Evolutionary conservation across 2,113 vertebrate species (phyloP).

Genomic region (Isurus oxyrinchus): DNA sequence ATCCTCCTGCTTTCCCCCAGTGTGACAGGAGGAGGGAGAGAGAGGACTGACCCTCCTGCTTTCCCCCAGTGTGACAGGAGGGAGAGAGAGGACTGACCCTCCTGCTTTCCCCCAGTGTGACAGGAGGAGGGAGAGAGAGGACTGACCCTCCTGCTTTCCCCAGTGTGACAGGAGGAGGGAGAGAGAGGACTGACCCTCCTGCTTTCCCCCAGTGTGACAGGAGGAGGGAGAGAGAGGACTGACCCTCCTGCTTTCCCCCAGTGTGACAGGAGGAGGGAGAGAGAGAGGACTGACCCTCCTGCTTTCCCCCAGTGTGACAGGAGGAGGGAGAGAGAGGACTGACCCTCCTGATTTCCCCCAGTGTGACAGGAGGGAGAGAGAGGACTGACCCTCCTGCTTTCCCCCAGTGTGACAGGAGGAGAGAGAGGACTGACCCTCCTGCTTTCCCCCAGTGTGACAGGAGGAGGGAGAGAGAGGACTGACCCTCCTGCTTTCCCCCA

Average conservation of each 20-base stretch:
- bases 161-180: too few species aligned
- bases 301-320: slow-evolving; percentile 44
- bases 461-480: too few species aligned
- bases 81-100: too few species aligned
- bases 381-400: slow-evolving; percentile 35
- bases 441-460: too few species aligned
- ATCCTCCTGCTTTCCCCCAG: slow-evolving; percentile 33
- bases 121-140: slow-evolving; percentile 39
- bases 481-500: slow-evolving; percentile 32
- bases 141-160: too few species aligned
- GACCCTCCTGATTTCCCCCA: too few species aligned
- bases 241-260: too few species aligned
- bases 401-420: slow-evolving; percentile 40
- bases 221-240: background rate
- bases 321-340: background rate
- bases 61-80: too few species aligned
- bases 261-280: too few species aligned
- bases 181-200: background rate
- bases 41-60: too few species aligned
- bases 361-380: too few species aligned
- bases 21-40: slow-evolving; percentile 41
- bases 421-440: too few species aligned
- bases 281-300: background rate
- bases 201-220: slow-evolving; percentile 44
- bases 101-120: slow-evolving; percentile 41